Conservation (phyloP, 2,113 vertebrate species). For the Thinocorus orbignyianus region DNA sequence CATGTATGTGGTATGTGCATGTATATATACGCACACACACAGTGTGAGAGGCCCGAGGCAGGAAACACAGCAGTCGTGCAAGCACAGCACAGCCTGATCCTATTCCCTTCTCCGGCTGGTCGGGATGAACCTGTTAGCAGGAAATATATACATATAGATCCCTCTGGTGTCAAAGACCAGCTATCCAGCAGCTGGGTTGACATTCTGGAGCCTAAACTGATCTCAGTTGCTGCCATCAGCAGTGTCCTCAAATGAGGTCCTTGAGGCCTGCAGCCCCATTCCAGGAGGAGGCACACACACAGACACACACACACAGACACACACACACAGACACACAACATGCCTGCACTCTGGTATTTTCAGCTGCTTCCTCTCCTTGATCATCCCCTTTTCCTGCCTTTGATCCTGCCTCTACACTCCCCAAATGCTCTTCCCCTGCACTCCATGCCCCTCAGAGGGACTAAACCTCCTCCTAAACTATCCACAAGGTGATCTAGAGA, state of each 20-base stretch:
- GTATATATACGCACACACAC: background rate
- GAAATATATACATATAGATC: background rate
- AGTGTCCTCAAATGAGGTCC: too few relatives aligned
- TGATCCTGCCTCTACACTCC: background rate
- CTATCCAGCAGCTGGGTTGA: background rate
- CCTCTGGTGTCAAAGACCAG: background rate
- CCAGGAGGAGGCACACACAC: background rate
- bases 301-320: too few relatives aligned
- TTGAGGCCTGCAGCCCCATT: background rate
- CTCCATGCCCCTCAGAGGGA: background rate
- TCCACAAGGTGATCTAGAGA: background rate
- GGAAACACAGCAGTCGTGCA: background rate
- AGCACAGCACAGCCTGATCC: background rate
- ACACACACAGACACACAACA: background rate
- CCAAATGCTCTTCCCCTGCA: background rate
- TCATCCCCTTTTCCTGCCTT: background rate
- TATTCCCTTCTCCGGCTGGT: background rate
- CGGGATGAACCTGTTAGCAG: background rate
- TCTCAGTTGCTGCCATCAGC: background rate
- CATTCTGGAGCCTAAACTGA: rapidly evolving
- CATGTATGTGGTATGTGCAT: background rate
- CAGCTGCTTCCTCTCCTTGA: background rate
- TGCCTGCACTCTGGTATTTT: background rate
- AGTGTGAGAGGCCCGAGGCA: background rate
- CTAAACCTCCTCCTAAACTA: background rate